Evolutionary conservation across 2,888 invertebrate species (phyloP).

Genomic region (Globia sparganii): DNA sequence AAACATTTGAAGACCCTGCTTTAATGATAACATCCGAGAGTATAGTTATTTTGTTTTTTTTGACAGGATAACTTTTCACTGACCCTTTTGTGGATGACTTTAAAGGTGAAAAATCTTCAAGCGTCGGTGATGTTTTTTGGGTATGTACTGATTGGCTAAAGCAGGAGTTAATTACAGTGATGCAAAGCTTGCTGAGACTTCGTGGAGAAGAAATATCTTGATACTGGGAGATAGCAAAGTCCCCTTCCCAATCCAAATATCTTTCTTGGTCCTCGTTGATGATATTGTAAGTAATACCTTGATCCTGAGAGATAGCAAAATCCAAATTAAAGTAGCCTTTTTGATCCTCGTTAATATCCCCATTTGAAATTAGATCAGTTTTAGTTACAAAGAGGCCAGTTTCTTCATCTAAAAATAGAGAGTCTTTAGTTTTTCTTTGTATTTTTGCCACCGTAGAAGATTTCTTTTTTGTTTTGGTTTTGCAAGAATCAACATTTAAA

Average conservation of each 20-base stretch:
- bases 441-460: no score
- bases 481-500: background rate
- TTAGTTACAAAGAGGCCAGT: background rate
- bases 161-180: no score
- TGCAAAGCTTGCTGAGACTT: no score
- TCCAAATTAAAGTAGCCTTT: background rate
- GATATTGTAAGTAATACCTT: background rate
- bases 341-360: no score
- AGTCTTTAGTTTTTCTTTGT: background rate
- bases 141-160: no score
- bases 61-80: background rate
- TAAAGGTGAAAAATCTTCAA: no score
- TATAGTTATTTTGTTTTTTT: background rate
- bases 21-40: background rate
- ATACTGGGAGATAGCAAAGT: background rate
- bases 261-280: background rate
- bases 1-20: constrained; percentile 1
- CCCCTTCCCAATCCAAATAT: background rate
- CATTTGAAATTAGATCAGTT: no score
- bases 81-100: no score
- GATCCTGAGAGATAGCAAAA: background rate
- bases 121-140: no score
- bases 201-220: background rate
- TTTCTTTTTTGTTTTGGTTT: background rate
- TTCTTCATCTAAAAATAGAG: background rate